These are phyloP conservation scores for Drosophila eohydei DNA, from an alignment of 2,888 invertebrate species.

Conservation along the genomic window DNA sequence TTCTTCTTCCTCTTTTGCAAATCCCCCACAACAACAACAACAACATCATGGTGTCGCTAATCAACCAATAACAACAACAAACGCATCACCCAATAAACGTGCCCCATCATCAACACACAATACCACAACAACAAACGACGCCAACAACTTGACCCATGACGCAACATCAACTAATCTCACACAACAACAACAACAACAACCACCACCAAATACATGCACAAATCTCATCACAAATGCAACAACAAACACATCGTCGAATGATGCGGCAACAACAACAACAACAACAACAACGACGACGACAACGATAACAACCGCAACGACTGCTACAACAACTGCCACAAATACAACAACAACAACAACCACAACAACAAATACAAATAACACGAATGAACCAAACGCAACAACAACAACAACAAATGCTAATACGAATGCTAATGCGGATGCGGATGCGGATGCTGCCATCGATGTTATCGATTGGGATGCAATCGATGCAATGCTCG, in stretches of 20 bases:
- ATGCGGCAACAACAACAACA: conserved; percentile 72
- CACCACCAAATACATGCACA: conserved; percentile 82
- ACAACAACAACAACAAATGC: conserved; percentile 76
- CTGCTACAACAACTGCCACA: conserved; percentile 68
- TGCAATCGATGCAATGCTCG: conserved; percentile 83
- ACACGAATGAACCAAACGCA: conserved; percentile 70
- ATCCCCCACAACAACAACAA: conserved; percentile 83
- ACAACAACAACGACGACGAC: conserved; percentile 49
- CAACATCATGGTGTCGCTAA: conserved; percentile 84
- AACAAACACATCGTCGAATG: conserved; percentile 82
- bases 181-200: conserved; percentile 80
- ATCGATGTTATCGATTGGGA: conserved; percentile 83
- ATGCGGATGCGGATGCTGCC: conserved; percentile 71
- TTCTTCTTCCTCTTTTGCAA: conserved; percentile 88
- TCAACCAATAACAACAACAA: conserved; percentile 62
- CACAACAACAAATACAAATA: conserved; percentile 54
- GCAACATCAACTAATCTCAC: conserved; percentile 67
- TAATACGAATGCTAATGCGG: conserved; percentile 58
- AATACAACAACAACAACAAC: conserved; percentile 54
- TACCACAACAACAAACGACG: conserved; percentile 74
- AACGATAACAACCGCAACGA: conserved; percentile 56
- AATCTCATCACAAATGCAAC: conserved; percentile 79
- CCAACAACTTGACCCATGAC: conserved; percentile 75
- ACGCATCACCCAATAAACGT: conserved; percentile 77
- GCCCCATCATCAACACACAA: conserved; percentile 73